Evolutionary conservation across 2,113 vertebrate genomes (phyloP).

Genomic region (Thamnaconus septentrionalis): DNA sequence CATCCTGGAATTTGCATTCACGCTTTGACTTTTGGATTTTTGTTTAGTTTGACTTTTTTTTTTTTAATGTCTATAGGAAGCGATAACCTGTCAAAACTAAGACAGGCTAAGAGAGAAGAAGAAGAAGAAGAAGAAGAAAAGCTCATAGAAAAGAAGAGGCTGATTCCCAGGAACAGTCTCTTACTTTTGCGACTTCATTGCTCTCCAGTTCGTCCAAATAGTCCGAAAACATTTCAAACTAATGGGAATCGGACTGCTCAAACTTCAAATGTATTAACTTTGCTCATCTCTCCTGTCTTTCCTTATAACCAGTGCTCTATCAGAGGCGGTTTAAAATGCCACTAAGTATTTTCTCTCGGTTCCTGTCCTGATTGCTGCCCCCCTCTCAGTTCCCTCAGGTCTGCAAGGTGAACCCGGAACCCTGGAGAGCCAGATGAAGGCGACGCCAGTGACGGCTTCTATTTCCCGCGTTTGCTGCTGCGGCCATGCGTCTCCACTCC

Average conservation of each 20-base stretch:
- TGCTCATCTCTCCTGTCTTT: no score
- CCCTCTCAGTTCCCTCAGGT: conserved; percentile 5
- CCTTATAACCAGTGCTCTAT: not conserved
- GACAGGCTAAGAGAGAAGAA: not conserved
- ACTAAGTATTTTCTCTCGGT: no score
- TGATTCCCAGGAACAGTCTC: conserved; percentile 50
- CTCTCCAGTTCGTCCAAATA: conserved; percentile 43
- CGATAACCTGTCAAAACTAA: conserved; percentile 6
- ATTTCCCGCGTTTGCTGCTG: conserved; percentile 49
- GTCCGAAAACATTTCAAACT: no score
- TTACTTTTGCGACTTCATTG: conserved; percentile 40
- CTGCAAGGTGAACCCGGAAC: conserved; percentile 18
- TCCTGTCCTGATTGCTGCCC: no score
- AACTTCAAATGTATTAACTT: no score
- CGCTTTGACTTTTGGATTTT: no score
- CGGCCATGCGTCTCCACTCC: conserved; percentile 74
- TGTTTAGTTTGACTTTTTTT: no score
- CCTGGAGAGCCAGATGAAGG: conserved; percentile 61
- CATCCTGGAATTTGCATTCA: no score
- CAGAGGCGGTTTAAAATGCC: not conserved
- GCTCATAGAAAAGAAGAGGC: conserved; percentile 28
- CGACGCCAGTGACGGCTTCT: conserved; percentile 42
- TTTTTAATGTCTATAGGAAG: conserved; percentile 7
- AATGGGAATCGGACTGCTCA: no score
- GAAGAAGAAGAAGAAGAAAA: conserved; percentile 14